Conservation (phyloP, 2,888 invertebrate genomes). For the Allophyes oxyacanthae region DNA sequence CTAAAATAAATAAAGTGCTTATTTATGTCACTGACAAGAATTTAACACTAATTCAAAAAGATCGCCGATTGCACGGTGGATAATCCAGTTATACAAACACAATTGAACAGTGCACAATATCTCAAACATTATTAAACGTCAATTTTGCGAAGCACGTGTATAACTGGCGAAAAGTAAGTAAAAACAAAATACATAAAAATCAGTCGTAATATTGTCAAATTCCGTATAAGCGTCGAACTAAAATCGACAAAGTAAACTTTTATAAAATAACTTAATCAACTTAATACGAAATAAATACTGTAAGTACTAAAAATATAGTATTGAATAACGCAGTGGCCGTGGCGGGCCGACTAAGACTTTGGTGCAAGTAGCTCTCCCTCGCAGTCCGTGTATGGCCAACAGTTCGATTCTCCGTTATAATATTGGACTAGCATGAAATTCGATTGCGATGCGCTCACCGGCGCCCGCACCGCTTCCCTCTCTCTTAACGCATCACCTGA, state of each 20-base stretch:
- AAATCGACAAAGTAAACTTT: constrained; percentile 60
- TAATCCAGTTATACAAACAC: constrained; percentile 32
- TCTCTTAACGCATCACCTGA: constrained; percentile 55
- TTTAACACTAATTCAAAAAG: constrained; percentile 41
- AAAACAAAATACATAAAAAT: constrained; percentile 61
- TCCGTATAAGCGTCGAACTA: constrained; percentile 61
- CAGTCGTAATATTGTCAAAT: constrained; percentile 75
- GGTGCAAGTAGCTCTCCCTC: constrained; percentile 77
- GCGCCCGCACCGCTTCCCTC: constrained; percentile 56
- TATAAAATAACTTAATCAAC: constrained; percentile 73
- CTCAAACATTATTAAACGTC: constrained; percentile 40
- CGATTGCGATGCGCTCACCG: constrained; percentile 71
- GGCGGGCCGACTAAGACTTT: constrained; percentile 77
- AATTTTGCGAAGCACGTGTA: constrained; percentile 27
- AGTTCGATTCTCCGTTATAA: constrained; percentile 84
- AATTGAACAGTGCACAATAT: constrained; percentile 42
- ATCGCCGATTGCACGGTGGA: constrained; percentile 46
- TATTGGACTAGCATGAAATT: constrained; percentile 88
- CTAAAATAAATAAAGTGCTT: constrained; percentile 44
- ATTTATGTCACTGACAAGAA: constrained; percentile 43
- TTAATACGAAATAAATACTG: constrained; percentile 88
- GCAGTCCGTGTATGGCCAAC: constrained; percentile 82
- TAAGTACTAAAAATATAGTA: constrained; percentile 82
- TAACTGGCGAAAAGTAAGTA: constrained; percentile 42
- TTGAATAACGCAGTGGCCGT: constrained; percentile 64